Base-by-base conservation (phyloP, 2,113 vertebrate genomes). In the Myrmecobius fasciatus region DNA sequence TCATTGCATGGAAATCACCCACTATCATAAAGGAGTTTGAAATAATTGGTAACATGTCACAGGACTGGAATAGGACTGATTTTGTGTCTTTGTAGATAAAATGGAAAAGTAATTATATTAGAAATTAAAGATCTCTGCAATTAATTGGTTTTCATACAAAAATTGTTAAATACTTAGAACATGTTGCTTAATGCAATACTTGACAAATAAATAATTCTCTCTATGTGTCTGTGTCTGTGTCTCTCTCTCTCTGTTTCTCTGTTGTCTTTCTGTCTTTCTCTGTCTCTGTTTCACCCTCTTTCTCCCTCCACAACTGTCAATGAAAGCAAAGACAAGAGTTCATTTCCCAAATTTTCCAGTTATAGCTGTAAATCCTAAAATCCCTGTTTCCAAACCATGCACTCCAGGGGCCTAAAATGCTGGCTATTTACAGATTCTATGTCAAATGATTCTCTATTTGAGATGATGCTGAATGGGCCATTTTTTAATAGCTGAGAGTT, bases 401-500 rank as follows among this genome's bases (percentile, higher is more conserved):
- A 75, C 12, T 36, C 14, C 20, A 75, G 14, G 43, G 24, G n/a
- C 7, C 67, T 8, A 20, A 83, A 43, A 43, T 43, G 0, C 5
- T 83, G 31, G 31, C 14, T 36, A 67, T 67, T 36, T 67, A 17
- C 31, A 67, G 31, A 36, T n/a, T 83, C 5, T 83, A 83, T 20
- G 20, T 90, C 46, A 89, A 26, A 48, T 48, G 89, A 43, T 14
- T 31, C 8, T 51, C 47, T 28, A 90, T 14, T 90, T 90, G 25
- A 48, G 47, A 49, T 90, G 47, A 20, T 90, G 10, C 47, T 28
- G 48, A 24, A 51, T 90, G 89, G 46, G 51, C 91, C 14, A 89
- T 93, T 95, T 93, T 89, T 96, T 94, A 51, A 53, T 89, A 46
- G 12, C 1, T 92, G 67, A 92, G 48, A 60, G 11, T 92, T 97